These are phyloP conservation scores for Paedocypris sp. DNA, from an alignment of 2,113 vertebrate species.

Conservation along the genomic window DNA sequence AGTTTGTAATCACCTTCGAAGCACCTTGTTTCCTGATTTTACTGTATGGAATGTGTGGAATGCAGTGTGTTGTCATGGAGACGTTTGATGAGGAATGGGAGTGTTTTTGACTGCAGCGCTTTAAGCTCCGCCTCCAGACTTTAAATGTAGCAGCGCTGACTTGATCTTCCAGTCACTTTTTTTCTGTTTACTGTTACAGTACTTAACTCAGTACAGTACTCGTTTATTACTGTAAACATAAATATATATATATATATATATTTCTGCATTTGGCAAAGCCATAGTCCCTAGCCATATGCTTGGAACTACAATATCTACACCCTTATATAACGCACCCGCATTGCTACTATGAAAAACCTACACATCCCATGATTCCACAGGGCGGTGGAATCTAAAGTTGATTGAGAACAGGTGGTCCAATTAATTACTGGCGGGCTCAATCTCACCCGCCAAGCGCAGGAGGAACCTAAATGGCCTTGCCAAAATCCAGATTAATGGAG, in stretches of 20 bases:
- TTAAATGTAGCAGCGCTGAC: not conserved
- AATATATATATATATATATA: no score
- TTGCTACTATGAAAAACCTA: not conserved
- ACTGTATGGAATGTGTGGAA: not conserved
- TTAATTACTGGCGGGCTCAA: slow-evolving; percentile 36
- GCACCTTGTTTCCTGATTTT: no score
- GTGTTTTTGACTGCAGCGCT: slow-evolving; percentile 28
- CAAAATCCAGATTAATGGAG: slow-evolving; percentile 3
- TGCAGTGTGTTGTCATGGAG: slow-evolving; percentile 42
- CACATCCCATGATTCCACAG: not conserved
- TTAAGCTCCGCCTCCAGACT: not conserved
- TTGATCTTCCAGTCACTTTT: no score
- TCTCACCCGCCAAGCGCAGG: slow-evolving; percentile 24
- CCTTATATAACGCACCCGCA: not conserved
- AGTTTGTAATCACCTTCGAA: no score
- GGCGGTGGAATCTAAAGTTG: not conserved
- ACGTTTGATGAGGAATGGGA: slow-evolving; percentile 31
- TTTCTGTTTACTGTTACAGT: no score
- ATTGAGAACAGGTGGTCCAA: slow-evolving; percentile 39
- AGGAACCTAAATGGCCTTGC: not conserved
- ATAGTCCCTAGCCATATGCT: no score
- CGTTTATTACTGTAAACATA: no score
- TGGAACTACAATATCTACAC: no score
- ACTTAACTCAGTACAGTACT: no score
- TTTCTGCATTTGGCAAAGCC: no score